These are phyloP conservation scores for Hemistola chrysoprasaria DNA, from an alignment of 2,888 invertebrate species.

Conservation along the genomic window DNA sequence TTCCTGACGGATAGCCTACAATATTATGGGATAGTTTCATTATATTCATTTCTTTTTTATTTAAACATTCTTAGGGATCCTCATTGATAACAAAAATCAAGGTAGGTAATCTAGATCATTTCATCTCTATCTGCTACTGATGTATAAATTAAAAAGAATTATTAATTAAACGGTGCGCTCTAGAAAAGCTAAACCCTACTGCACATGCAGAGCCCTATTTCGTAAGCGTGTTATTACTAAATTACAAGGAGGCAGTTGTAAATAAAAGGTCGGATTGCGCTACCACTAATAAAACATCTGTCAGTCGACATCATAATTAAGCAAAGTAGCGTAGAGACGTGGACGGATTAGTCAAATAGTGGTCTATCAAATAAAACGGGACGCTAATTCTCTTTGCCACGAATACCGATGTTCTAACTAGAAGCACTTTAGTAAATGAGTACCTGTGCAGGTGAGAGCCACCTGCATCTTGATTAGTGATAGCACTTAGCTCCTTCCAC, in stretches of 20 bases:
- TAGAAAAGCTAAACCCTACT: too few relatives aligned
- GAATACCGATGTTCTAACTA: conserved; percentile 42
- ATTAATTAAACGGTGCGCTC: too few relatives aligned
- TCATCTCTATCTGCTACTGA: too few relatives aligned
- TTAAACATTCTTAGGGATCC: conserved; percentile 21
- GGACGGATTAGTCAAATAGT: conserved; percentile 28
- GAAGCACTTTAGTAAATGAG: conserved; percentile 60
- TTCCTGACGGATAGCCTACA: conserved; percentile 52
- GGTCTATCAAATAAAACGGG: conserved; percentile 24
- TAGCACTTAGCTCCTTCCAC: conserved; percentile 62
- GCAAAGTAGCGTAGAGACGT: conserved; percentile 17
- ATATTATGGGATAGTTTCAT: conserved; percentile 60
- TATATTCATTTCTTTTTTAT: conserved; percentile 51
- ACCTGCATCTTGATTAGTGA: conserved; percentile 77
- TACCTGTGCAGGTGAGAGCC: conserved; percentile 59
- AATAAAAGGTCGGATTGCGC: conserved; percentile 13
- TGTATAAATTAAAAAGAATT: too few relatives aligned
- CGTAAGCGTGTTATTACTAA: too few relatives aligned
- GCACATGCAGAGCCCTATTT: too few relatives aligned
- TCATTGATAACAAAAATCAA: conserved; percentile 8
- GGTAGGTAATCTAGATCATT: conserved; percentile 4
- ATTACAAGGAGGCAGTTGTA: background rate
- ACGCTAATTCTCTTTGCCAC: conserved; percentile 48
- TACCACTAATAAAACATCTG: conserved; percentile 20
- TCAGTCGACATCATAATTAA: conserved; percentile 22